phyloP scores from a whole-genome alignment of 2,888 invertebrate genomes.

The Volucella inanis region DNA sequence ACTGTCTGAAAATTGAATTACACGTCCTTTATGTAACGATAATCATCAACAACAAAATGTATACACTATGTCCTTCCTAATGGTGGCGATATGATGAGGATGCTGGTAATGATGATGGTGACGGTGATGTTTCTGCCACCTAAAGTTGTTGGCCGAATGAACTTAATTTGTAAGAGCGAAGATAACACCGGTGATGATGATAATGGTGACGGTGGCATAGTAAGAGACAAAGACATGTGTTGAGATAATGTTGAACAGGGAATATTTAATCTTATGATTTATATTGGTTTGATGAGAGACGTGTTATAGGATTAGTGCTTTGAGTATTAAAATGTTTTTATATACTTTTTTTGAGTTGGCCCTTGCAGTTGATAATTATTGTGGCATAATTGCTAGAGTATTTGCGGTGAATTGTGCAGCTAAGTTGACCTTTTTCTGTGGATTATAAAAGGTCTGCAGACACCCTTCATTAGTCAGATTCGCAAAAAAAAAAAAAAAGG shows the following conservation, averaged over 20 bases:
- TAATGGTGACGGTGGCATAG: constrained; percentile 21
- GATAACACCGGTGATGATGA: constrained; percentile 15
- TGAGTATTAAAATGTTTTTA: constrained; percentile 44
- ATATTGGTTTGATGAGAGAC: constrained; percentile 49
- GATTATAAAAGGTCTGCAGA: not conserved
- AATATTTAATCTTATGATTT: constrained; percentile 65
- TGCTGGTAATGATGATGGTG: constrained; percentile 2
- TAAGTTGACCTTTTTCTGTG: not conserved
- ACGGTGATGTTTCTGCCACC: constrained; percentile 67
- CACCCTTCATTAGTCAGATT: too few species aligned
- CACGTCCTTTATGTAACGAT: constrained; percentile 80
- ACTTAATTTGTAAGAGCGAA: constrained; percentile 46
- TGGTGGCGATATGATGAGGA: constrained; percentile 31
- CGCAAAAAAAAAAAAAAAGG: too few species aligned
- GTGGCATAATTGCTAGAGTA: constrained; percentile 1
- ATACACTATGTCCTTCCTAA: constrained; percentile 51
- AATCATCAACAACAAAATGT: constrained; percentile 73
- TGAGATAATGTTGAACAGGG: constrained; percentile 62
- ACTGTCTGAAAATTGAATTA: constrained; percentile 83
- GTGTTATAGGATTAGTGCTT: constrained; percentile 65
- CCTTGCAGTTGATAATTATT: constrained; percentile 5
- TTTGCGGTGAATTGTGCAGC: constrained; percentile 13
- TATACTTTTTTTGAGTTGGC: not conserved
- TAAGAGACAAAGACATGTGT: constrained; percentile 67
- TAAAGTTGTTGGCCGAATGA: constrained; percentile 59